A percentile compares a stretch with the other conserved stretches of the same genome.
These are phyloP conservation scores for Odontamblyopus rebecca DNA, from an alignment of 2,797 vertebrate species.

Conservation along the genomic window DNA sequence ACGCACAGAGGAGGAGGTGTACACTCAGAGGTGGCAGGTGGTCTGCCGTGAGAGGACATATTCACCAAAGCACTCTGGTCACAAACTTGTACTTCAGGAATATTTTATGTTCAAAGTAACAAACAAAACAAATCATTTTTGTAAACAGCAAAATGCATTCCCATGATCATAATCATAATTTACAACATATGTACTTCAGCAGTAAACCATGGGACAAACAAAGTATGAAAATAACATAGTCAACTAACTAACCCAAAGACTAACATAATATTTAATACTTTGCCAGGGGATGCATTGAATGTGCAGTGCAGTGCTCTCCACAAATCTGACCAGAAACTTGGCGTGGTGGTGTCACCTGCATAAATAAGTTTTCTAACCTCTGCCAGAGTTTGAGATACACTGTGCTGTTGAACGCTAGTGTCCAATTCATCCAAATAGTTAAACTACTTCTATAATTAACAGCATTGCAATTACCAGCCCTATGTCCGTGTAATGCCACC, in stretches of 20 bases:
- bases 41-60: slow-evolving; percentile 12
- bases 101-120: too few relatives aligned
- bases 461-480: slow-evolving; percentile 53
- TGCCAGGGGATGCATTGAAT: too few relatives aligned
- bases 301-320: neutral
- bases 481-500: slow-evolving; percentile 55
- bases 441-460: slow-evolving; percentile 46
- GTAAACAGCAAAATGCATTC: too few relatives aligned
- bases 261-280: too few relatives aligned
- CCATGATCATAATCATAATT: too few relatives aligned
- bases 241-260: too few relatives aligned
- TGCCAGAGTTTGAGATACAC: neutral
- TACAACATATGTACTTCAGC: neutral
- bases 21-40: slow-evolving; percentile 32
- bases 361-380: neutral
- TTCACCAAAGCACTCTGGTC: neutral
- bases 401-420: neutral
- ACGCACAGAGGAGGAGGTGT: slow-evolving; percentile 53
- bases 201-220: neutral
- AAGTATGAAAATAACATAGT: neutral
- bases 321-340: neutral
- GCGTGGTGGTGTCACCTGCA: neutral
- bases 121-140: too few relatives aligned
- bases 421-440: slow-evolving; percentile 33
- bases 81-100: neutral